Percentiles rank a stretch among this genome's conserved stretches.
phyloP scores from a whole-genome alignment of 2,797 vertebrate genomes.

The Onychomys leucogaster region DNA sequence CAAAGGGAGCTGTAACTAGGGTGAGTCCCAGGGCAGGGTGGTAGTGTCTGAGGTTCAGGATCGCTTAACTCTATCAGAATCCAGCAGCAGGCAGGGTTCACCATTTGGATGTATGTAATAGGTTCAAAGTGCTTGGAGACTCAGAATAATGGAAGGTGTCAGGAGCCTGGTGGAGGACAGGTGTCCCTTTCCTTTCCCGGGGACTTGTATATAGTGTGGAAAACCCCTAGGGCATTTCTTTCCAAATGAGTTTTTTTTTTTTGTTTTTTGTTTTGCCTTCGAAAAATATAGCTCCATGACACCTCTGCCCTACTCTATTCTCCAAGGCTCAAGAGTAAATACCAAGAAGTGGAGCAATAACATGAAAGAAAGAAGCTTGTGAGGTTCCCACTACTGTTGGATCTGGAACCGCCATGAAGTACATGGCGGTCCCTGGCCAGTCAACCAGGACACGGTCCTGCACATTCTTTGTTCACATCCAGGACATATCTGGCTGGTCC shows the following conservation, averaged over 20 bases:
- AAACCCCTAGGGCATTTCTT: conserved; percentile 32
- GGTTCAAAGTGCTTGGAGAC: conserved; percentile 69
- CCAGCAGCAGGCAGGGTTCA: background rate
- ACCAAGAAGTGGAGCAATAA: background rate
- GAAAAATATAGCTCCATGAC: conserved; percentile 53
- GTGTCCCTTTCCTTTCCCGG: background rate
- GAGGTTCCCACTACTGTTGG: background rate
- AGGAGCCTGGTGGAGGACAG: conserved; percentile 13
- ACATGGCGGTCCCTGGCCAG: background rate
- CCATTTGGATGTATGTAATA: conserved; percentile 56
- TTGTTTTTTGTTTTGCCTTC: no score
- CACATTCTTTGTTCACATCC: background rate
- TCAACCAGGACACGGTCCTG: background rate
- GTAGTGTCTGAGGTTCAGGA: background rate
- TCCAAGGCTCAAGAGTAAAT: conserved; percentile 13
- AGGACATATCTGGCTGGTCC: background rate
- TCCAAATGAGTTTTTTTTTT: conserved; percentile 68
- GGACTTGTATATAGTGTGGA: conserved; percentile 12
- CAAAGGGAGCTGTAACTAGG: background rate
- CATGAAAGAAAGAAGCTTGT: background rate
- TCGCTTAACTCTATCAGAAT: background rate
- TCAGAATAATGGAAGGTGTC: background rate
- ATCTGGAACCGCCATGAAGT: background rate
- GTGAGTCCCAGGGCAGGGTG: background rate
- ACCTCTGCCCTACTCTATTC: background rate